Evolutionary conservation across 2,888 invertebrate species (phyloP).

Genomic region (Drosophila mulleri): DNA sequence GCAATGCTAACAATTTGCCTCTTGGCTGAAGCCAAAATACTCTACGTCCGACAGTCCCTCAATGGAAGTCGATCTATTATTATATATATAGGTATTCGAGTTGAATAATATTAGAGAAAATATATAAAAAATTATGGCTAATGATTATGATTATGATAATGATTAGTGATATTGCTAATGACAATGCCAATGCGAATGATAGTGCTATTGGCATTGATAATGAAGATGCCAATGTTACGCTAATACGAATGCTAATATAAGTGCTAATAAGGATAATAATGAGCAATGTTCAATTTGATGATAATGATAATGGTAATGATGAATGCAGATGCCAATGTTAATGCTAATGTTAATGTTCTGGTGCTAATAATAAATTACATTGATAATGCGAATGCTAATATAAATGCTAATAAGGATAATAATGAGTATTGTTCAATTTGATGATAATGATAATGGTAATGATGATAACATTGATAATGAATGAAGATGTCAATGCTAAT

Average conservation of each 20-base stretch:
- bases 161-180: neutral
- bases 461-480: too few species aligned
- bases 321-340: too few species aligned
- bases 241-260: too few species aligned
- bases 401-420: neutral
- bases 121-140: neutral
- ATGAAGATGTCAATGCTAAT: neutral
- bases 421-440: neutral
- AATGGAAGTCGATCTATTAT: neutral
- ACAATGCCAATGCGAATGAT: too few species aligned
- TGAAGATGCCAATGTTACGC: neutral
- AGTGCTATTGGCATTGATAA: too few species aligned
- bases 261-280: neutral
- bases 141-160: neutral
- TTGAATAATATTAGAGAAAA: too few species aligned
- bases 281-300: too few species aligned
- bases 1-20: conserved; percentile 3
- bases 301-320: too few species aligned
- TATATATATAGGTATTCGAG: neutral
- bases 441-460: neutral
- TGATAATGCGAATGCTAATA: too few species aligned
- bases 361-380: too few species aligned
- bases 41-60: neutral
- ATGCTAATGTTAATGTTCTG: too few species aligned
- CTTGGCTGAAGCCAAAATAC: conserved; percentile 6